phyloP scores from a whole-genome alignment of 2,797 vertebrate species.

The Florisuga fusca region DNA sequence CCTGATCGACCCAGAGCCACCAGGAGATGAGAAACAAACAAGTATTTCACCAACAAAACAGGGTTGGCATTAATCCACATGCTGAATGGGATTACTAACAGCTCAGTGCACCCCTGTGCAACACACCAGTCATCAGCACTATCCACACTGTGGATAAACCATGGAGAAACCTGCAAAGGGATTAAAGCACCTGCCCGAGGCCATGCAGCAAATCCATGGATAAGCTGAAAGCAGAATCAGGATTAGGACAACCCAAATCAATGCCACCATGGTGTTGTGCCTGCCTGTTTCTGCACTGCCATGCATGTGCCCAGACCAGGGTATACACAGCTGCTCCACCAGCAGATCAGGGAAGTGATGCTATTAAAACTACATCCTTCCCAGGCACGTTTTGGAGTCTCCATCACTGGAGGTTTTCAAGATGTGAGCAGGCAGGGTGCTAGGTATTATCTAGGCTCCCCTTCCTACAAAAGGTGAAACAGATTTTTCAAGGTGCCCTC shows the following conservation, averaged over 20 bases:
- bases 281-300: background rate
- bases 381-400: background rate
- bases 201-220: background rate
- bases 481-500: background rate
- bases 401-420: background rate
- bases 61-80: background rate
- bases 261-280: fast-evolving
- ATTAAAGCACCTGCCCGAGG: background rate
- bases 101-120: background rate
- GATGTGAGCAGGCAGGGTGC: background rate
- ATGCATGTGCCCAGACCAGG: fast-evolving
- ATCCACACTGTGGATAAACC: background rate
- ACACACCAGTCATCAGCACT: background rate
- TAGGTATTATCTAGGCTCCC: background rate
- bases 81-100: slow-evolving; percentile 14
- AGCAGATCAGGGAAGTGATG: background rate
- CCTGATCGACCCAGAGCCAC: fast-evolving
- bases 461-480: fast-evolving
- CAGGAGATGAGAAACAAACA: background rate
- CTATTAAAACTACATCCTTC: background rate
- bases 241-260: background rate
- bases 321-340: fast-evolving
- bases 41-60: background rate
- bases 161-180: background rate
- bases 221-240: background rate